Evolutionary conservation across 2,797 vertebrate species (phyloP), one percentile per base, ranked within the genome.

Genomic region (Enteromius trimaculatus): DNA sequence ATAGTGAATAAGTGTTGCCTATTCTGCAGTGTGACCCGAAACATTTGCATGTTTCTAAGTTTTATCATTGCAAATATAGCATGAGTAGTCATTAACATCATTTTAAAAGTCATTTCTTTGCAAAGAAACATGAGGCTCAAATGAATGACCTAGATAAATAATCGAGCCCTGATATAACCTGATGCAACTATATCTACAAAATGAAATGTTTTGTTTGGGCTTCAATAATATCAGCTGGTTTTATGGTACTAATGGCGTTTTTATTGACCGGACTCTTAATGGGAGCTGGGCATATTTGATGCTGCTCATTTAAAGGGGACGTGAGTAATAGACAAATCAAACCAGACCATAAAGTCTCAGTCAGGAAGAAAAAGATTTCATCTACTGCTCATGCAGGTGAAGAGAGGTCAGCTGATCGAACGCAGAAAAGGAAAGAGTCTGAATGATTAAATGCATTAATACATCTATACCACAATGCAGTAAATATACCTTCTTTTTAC

Each of bases 171-270:
- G 93, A 91, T 92, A 92, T 91, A 91, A 29, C 92, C 91, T 49
- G 90, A 95, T 95, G 14, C 26, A 64, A 1, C 13, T 62, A 62
- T 62, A 62, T 62, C 96, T 95, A 96, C 94, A 95, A 96, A 97
- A 97, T 97, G 95, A 96, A 97, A 98, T 96, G 97, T 97, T 98
- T 98, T 96, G 95, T 97, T 98, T 98, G 95, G 95, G 95, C 95
- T 95, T 95, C 60, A 95, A 96, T 96, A 97, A 98, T 97, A 97
- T 97, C 96, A 97, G 95, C 95, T 93, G 95, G 96, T 97, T 96
- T 97, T 96, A 97, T 95, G 94, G 95, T 95, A 94, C 95, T 96
- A 96, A 96, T 95, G 95, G 94, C 92, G 92, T 95, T 96, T 96
- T 95, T 95, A 96, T 96, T 96, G 95, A 96, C 95, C 93, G 90